Conservation (phyloP, 2,888 invertebrate species). For the Standfussiana lucernea region DNA sequence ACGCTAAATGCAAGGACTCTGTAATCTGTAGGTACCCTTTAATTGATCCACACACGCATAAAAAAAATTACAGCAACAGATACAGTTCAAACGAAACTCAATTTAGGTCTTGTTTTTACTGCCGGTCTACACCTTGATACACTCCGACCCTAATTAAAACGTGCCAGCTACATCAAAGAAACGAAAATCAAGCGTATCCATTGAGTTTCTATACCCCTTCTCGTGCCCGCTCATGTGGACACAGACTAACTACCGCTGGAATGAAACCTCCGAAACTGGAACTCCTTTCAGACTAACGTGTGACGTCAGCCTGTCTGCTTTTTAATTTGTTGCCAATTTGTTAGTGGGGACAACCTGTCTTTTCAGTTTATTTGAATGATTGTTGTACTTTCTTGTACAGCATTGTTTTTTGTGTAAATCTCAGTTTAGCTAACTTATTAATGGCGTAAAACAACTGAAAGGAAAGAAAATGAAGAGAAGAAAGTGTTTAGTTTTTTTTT, state of each 20-base stretch:
- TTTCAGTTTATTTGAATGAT: neutral
- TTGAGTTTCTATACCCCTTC: conserved; percentile 28
- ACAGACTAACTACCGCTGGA: conserved; percentile 24
- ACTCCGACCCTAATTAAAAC: conserved; percentile 45
- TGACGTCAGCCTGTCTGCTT: conserved; percentile 11
- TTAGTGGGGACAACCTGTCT: neutral
- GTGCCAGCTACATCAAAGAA: conserved; percentile 39
- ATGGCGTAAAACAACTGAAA: too few relatives aligned
- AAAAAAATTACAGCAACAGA: conserved; percentile 6
- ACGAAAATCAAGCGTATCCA: conserved; percentile 43
- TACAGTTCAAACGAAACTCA: conserved; percentile 29
- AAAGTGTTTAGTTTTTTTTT: too few relatives aligned
- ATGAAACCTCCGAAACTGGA: conserved; percentile 26
- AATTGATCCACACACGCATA: neutral
- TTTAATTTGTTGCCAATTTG: conserved; percentile 29
- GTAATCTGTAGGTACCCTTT: neutral
- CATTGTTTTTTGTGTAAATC: too few relatives aligned
- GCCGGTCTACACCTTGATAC: neutral
- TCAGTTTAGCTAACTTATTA: too few relatives aligned
- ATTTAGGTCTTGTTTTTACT: conserved; percentile 28
- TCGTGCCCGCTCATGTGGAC: conserved; percentile 17
- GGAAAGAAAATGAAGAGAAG: too few relatives aligned
- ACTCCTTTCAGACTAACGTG: conserved; percentile 7
- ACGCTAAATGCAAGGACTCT: neutral
- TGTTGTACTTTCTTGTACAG: too few relatives aligned